Conservation (phyloP, 2,113 vertebrate genomes). For the Ameiurus melas region DNA sequence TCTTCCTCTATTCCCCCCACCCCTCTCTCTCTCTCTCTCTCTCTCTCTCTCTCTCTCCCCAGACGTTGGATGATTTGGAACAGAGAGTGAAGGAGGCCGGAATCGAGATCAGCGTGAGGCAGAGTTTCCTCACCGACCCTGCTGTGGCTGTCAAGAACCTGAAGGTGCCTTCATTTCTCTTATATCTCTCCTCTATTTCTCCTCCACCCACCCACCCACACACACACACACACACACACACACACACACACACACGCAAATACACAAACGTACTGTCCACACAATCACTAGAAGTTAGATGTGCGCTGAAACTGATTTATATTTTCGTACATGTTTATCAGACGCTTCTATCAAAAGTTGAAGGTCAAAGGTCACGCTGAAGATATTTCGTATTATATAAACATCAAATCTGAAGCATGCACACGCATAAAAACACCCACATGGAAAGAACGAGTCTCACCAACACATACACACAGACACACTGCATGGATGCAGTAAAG, state of each 20-base stretch:
- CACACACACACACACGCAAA: conserved; percentile 31
- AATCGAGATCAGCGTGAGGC: conserved; percentile 93
- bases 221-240: conserved; percentile 13
- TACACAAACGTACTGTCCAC: not conserved
- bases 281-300: not conserved
- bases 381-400: not conserved
- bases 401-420: not conserved
- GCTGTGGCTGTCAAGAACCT: conserved; percentile 92
- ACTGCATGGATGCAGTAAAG: not conserved
- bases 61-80: conserved; percentile 94
- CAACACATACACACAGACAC: conserved; percentile 9
- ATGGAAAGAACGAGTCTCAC: not conserved
- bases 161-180: conserved; percentile 77
- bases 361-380: not conserved
- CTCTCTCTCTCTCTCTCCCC: conserved; percentile 48
- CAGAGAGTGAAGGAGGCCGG: conserved; percentile 88
- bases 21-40: not conserved
- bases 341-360: not conserved
- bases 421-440: not conserved
- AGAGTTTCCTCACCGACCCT: conserved; percentile 94
- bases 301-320: not conserved
- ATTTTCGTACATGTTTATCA: conserved; percentile 6
- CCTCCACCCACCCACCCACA: conserved; percentile 25
- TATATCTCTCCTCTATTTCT: conserved; percentile 3
- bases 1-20: not conserved